phyloP scores from a whole-genome alignment of 2,797 vertebrate species.

The Rhinatrema bivittatum region DNA sequence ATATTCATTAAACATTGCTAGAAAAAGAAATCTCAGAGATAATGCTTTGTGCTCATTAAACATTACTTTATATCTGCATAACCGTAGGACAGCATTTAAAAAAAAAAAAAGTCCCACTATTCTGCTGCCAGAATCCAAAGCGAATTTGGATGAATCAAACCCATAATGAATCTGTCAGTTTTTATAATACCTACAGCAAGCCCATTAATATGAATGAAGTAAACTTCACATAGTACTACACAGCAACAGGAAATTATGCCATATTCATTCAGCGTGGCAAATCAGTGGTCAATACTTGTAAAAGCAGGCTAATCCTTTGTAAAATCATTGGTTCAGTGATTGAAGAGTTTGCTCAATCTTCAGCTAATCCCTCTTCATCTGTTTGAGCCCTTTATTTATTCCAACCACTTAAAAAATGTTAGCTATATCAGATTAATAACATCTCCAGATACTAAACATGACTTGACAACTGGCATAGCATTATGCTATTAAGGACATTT shows the following conservation, averaged over 20 bases:
- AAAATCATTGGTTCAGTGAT: constrained; percentile 67
- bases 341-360: constrained; percentile 71
- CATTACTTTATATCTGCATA: no score
- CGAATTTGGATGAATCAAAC: no score
- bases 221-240: constrained; percentile 41
- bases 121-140: no score
- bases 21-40: neutral
- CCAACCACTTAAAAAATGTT: constrained; percentile 44
- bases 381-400: constrained; percentile 64
- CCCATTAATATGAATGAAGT: constrained; percentile 64
- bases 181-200: constrained; percentile 52
- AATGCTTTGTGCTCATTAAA: no score
- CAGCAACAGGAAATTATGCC: constrained; percentile 48
- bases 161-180: constrained; percentile 60
- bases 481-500: constrained; percentile 60
- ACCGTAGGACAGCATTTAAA: no score
- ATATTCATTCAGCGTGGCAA: constrained; percentile 56
- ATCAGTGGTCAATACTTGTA: constrained; percentile 76
- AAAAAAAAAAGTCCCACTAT: no score
- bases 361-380: constrained; percentile 77
- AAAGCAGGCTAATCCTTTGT: constrained; percentile 70
- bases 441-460: constrained; percentile 49
- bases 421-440: constrained; percentile 58
- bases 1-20: no score
- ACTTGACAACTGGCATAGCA: constrained; percentile 59